phyloP scores from a whole-genome alignment of 2,888 invertebrate species.

The Euproctis similis region DNA sequence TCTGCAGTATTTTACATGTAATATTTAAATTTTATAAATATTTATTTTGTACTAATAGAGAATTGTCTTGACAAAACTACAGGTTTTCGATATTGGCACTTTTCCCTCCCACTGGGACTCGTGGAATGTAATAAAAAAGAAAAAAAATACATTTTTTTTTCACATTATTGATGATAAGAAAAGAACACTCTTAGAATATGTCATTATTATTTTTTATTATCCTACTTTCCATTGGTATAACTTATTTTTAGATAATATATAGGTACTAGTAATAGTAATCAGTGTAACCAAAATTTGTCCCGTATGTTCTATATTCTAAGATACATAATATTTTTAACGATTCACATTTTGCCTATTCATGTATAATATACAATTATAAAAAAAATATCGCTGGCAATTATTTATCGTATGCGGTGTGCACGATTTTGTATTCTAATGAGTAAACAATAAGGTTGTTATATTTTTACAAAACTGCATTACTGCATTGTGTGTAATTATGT shows the following conservation, averaged over 20 bases:
- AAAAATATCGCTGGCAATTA: slow-evolving; percentile 42
- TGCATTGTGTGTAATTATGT: too few relatives aligned
- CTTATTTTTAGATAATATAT: slow-evolving; percentile 23
- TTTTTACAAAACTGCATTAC: too few relatives aligned
- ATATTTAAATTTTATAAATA: neutral
- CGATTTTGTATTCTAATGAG: too few relatives aligned
- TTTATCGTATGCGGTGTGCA: slow-evolving; percentile 39
- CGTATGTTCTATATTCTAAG: slow-evolving; percentile 48
- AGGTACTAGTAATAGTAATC: slow-evolving; percentile 51
- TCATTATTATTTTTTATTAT: too few relatives aligned
- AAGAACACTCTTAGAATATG: too few relatives aligned
- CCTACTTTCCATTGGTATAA: slow-evolving; percentile 20
- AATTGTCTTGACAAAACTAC: slow-evolving; percentile 59
- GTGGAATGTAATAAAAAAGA: too few relatives aligned
- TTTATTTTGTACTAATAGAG: slow-evolving; percentile 21
- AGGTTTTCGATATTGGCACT: too few relatives aligned
- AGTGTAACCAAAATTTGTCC: slow-evolving; percentile 48
- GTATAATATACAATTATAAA: slow-evolving; percentile 71
- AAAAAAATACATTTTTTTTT: too few relatives aligned
- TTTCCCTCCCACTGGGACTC: too few relatives aligned
- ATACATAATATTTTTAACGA: slow-evolving; percentile 62
- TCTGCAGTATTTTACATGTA: slow-evolving; percentile 1
- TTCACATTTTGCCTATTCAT: slow-evolving; percentile 74
- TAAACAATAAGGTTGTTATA: too few relatives aligned
- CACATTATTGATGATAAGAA: too few relatives aligned